Conservation (phyloP, 2,113 vertebrate genomes). For the Burhinus bistriatus region DNA sequence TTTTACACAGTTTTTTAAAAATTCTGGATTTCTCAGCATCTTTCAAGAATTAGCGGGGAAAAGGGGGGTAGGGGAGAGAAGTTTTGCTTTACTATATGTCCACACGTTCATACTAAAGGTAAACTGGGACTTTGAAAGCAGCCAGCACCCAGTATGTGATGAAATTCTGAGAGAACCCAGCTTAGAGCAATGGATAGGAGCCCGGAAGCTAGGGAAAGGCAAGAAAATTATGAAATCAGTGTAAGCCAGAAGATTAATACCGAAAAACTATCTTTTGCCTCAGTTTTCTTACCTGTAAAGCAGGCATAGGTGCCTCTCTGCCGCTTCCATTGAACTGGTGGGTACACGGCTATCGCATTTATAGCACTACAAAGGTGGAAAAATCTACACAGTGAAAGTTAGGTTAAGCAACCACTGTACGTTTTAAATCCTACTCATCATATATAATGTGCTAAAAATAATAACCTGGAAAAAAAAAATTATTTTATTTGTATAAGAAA, state of each 20-base stretch:
- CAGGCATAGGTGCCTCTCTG: neutral
- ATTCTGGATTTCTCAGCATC: neutral
- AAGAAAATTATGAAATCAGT: accelerated
- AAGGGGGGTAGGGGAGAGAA: neutral
- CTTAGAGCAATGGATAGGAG: neutral
- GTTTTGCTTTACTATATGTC: neutral
- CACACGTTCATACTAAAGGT: neutral
- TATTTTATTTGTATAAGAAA: neutral
- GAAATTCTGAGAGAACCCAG: neutral
- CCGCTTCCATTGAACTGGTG: neutral
- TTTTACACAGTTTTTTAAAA: neutral
- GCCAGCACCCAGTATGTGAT: neutral
- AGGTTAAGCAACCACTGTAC: neutral
- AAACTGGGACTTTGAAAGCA: neutral
- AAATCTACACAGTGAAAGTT: neutral
- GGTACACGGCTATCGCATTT: neutral
- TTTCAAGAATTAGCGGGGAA: neutral
- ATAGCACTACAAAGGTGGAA: neutral
- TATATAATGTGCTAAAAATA: neutral
- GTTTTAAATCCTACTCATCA: neutral
- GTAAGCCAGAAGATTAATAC: neutral
- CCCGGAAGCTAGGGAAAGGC: neutral
- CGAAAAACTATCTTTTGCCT: neutral
- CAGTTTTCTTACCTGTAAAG: neutral
- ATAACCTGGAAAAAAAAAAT: neutral